These are phyloP conservation scores for Hipparchia sbordonii DNA, from an alignment of 2,888 invertebrate species.

Conservation along the genomic window DNA sequence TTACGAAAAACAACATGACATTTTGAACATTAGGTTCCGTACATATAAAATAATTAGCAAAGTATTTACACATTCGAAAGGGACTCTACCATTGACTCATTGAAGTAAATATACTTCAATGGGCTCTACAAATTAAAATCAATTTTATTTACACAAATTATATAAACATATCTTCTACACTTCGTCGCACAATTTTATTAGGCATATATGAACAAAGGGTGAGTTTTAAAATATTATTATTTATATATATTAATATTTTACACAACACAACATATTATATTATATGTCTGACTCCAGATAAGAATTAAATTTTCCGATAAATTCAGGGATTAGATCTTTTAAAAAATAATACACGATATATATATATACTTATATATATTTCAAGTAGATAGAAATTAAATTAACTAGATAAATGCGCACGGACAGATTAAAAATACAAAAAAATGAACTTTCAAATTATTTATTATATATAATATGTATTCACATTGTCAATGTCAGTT, in stretches of 20 bases:
- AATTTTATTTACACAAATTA: conserved; percentile 5
- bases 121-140: not conserved
- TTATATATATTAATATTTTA: not conserved
- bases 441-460: not conserved
- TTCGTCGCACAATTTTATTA: conserved; percentile 28
- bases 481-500: conserved; percentile 11
- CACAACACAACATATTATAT: not conserved
- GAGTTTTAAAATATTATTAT: not conserved
- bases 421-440: conserved; percentile 3
- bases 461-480: not conserved
- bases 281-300: conserved; percentile 1
- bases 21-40: not conserved
- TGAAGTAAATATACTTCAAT: no score
- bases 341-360: not conserved
- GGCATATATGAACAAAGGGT: not conserved
- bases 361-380: not conserved
- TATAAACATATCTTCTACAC: conserved; percentile 28
- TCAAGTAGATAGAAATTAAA: conserved; percentile 15
- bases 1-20: not conserved
- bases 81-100: no score
- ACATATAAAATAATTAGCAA: conserved; percentile 6
- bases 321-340: conserved; percentile 8
- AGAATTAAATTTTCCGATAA: not conserved
- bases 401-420: not conserved
- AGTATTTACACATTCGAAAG: conserved; percentile 17